Base-by-base conservation (phyloP, 92 coral and sea anemone species). In the Siderastrea siderea region DNA sequence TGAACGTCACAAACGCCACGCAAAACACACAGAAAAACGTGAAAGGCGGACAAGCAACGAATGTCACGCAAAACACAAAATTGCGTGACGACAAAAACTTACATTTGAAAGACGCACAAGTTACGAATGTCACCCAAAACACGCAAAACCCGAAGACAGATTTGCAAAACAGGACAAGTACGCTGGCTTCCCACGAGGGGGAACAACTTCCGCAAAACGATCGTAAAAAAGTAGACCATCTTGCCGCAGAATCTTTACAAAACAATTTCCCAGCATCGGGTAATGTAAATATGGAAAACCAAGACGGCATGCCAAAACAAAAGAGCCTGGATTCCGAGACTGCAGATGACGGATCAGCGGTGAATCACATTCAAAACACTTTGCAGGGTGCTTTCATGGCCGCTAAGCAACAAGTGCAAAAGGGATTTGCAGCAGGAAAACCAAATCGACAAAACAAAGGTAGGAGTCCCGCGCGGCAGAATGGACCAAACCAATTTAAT, bases 371-470 rank as follows among this genome's bases (percentile, higher is more conserved):
- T 26, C n/a, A 51, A 53, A 74, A 53, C 38, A 26, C 78, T 74
- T 74, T 74, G 19, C 78, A 52, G 63, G 64, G 47, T 11, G 78
- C 78, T 11, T 74, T 74, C 62, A 74, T 38, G 44, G 78, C 38
- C 38, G 84, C 74, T 16, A 66, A 79, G 59, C 74, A 79, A 66
- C 58, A 68, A 44, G 74, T 2, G 77, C 49, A 45, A 54, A 70
- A 16, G 46, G 66, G 16, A 55, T 11, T 12, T 0, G 47, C 43
- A 46, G 52, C 54, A 81, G 68, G 55, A 46, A 69, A 55, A 57
- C 15, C 13, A 52, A 54, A 68, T 69, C 68, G 11, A 26, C 65
- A 16, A 44, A 43, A 68, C 6, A 68, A n/a, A 38, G 77, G 47
- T 49, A 4, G 13, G 49, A 78, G n/a, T 5, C 3, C 16, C 50